These are phyloP conservation scores for Catagonus wagneri DNA, from an alignment of 2,113 vertebrate genomes.

Conservation along the genomic window DNA sequence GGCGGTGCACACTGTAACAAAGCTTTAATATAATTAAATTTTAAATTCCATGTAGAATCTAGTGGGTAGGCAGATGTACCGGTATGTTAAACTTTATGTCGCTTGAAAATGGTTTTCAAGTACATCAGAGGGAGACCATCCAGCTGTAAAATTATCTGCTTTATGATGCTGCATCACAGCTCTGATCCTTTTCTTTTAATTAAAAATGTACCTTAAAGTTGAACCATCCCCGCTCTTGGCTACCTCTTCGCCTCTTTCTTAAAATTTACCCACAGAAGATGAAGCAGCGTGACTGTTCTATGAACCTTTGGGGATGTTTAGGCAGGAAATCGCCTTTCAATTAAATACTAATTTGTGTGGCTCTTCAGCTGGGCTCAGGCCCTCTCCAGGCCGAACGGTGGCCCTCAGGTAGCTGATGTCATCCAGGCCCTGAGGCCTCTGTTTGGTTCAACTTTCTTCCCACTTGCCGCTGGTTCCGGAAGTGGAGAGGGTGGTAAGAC, in stretches of 20 bases:
- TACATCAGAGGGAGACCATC: conserved; percentile 95
- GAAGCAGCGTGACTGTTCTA: fast-evolving
- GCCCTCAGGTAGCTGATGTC: fast-evolving
- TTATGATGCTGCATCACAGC: conserved; percentile 89
- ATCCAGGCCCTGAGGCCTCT: background rate
- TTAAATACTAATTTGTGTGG: conserved; percentile 34
- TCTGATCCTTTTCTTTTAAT: conserved; percentile 89
- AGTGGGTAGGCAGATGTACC: conserved; percentile 95
- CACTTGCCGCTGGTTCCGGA: background rate
- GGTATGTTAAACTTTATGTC: conserved; percentile 98
- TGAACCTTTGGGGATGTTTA: background rate
- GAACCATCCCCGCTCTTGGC: conserved; percentile 68
- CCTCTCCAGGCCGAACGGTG: background rate
- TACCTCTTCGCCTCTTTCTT: conserved; percentile 66
- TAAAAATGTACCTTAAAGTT: conserved; percentile 88
- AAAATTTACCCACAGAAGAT: conserved; percentile 23
- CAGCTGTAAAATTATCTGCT: conserved; percentile 97
- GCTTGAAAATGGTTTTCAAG: conserved; percentile 97
- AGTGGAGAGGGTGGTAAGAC: background rate
- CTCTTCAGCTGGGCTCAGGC: background rate
- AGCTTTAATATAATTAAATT: conserved; percentile 94
- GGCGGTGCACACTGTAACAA: conserved; percentile 83
- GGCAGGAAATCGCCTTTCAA: background rate
- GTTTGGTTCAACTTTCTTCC: background rate
- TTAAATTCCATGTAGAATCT: conserved; percentile 94